A percentile compares a stretch with the other conserved stretches of the same genome.
Evolutionary conservation across 2,113 vertebrate genomes (phyloP).

Genomic region (Numida meleagris): DNA sequence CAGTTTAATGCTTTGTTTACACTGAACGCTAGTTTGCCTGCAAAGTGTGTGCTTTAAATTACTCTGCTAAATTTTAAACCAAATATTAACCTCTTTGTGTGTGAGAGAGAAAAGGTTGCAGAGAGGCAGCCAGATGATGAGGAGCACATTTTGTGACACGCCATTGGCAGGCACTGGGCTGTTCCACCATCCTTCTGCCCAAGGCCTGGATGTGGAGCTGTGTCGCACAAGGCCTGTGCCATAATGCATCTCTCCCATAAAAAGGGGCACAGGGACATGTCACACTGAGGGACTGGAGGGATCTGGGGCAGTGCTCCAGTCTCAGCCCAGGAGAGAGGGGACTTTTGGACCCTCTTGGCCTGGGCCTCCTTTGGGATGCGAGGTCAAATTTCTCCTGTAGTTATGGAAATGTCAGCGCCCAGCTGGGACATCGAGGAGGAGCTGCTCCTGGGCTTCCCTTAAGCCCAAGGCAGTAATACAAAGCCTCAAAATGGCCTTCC

Average conservation of each 20-base stretch:
- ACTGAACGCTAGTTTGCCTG: conserved; percentile 57
- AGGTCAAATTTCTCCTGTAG: background rate
- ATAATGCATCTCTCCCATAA: accelerated
- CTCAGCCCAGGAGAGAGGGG: background rate
- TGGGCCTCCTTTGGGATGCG: background rate
- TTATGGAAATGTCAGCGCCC: background rate
- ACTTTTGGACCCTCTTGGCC: background rate
- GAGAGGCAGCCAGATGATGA: conserved; percentile 23
- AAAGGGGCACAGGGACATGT: background rate
- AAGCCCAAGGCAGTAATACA: conserved; percentile 32
- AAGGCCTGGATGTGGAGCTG: background rate
- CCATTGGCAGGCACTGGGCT: background rate
- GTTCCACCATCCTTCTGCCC: background rate
- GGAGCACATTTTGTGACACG: background rate
- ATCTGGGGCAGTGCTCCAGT: background rate
- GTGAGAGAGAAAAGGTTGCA: background rate
- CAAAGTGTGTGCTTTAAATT: conserved; percentile 65
- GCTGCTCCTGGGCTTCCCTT: background rate
- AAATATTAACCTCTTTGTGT: conserved; percentile 52
- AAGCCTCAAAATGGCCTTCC: conserved; percentile 16
- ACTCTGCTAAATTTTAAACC: conserved; percentile 39
- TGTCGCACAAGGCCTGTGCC: background rate
- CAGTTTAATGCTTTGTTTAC: conserved; percentile 75
- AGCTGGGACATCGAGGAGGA: background rate
- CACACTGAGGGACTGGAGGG: background rate